These are phyloP conservation scores for Ailuropoda melanoleuca DNA, from an alignment of 2,113 vertebrate species.

Conservation along the genomic window DNA sequence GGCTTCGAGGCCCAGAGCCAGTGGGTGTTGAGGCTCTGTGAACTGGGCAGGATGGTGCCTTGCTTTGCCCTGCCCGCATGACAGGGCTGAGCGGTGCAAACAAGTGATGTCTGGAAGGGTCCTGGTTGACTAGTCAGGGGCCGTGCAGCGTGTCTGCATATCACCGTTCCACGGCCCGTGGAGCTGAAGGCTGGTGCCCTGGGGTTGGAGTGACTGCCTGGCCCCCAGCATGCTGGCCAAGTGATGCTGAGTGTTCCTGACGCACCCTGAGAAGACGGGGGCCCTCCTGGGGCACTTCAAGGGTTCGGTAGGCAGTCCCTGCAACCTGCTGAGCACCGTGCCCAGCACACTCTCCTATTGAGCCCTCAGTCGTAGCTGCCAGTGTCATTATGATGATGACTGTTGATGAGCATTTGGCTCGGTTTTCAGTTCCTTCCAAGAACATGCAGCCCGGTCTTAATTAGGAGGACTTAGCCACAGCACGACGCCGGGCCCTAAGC, in stretches of 20 bases:
- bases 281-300: rapidly evolving
- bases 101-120: too few species aligned
- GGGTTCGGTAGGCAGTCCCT: too few species aligned
- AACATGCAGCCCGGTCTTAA: neutral
- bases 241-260: rapidly evolving
- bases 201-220: neutral
- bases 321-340: rapidly evolving
- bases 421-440: neutral
- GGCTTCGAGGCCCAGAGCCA: neutral
- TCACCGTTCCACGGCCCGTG: rapidly evolving
- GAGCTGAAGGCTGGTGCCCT: neutral
- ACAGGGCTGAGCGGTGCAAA: neutral
- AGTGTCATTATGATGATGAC: rapidly evolving
- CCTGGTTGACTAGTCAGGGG: too few species aligned
- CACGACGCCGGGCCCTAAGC: neutral
- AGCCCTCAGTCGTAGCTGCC: neutral
- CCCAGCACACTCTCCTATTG: rapidly evolving
- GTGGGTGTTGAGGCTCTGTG: neutral
- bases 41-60: neutral
- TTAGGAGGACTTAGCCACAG: too few species aligned
- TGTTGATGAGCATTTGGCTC: rapidly evolving
- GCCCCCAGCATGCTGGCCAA: neutral
- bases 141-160: rapidly evolving
- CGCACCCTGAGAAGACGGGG: neutral
- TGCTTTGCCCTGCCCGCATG: too few species aligned